Evolutionary conservation across 2,797 vertebrate genomes (phyloP), one percentile per base, ranked within the genome.

Genomic region (Pagetopsis macropterus): DNA sequence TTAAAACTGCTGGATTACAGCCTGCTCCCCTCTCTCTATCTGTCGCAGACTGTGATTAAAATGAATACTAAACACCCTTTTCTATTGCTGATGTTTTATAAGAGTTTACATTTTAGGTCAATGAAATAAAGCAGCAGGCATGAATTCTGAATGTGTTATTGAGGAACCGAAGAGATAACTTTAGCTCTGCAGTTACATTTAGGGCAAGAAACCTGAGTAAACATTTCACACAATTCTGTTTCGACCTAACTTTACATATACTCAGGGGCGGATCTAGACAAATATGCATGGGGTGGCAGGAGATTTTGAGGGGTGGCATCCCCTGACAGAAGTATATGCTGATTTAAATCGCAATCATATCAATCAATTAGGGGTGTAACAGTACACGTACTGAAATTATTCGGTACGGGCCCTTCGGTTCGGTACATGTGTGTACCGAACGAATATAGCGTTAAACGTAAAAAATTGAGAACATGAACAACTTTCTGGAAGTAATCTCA

Each of bases 21-120:
- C 15, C 50, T n/a, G 21, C 62, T 16, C 9, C 9, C 1, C 4
- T 15, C 13, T 60, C 33, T 44, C 16, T 33, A 61, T 61, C 9
- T 48, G 15, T 27, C 40, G 73, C 76, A 68, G 8, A n/a, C 41
- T 64, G 15, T 72, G 44, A 81, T 60, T 60, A 54, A 72, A 75
- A 43, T 33, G 19, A 71, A 60, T 15, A 67, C 37, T 4, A 44
- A 68, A 71, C 41, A 16, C 17, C 10, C 13, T 56, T 52, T 65
- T 16, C 52, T 49, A 60, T 2, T 31, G 57, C 33, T n/a, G 15
- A 14, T 66, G 13, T 63, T 75, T 63, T 61, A 31, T 5, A 40
- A 41, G 27, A 67, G 17, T 61, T 72, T 17, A 14, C 55, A 75
- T 50, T 37, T 59, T 55, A 21, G 13, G n/a, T 51, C 12, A 52